A percentile compares a stretch with the other conserved stretches of the same genome.
These are phyloP conservation scores for Noctua fimbriata DNA, from an alignment of 2,888 invertebrate genomes.

Conservation along the genomic window DNA sequence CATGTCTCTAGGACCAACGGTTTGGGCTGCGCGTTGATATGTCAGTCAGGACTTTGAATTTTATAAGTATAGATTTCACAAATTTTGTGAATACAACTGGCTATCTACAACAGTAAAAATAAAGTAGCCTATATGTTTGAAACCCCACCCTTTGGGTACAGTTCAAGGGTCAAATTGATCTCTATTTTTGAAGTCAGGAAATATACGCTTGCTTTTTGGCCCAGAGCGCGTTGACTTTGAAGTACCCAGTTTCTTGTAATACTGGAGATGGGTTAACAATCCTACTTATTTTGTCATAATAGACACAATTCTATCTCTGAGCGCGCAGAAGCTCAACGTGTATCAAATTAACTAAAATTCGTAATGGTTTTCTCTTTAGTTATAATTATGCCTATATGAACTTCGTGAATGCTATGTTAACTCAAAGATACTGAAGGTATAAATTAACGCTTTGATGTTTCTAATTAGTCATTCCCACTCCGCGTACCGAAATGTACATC, in stretches of 20 bases:
- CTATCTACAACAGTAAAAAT: neutral
- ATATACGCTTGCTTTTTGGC: neutral
- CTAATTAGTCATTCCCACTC: constrained; percentile 10
- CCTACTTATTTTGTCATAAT: neutral
- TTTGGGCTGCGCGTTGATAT: no score
- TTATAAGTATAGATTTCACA: no score
- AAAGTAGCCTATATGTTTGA: neutral
- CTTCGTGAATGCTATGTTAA: neutral
- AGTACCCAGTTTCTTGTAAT: neutral
- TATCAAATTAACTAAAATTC: neutral
- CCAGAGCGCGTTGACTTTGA: neutral
- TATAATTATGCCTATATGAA: neutral
- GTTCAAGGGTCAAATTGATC: neutral
- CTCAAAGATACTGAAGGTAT: neutral
- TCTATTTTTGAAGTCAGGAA: neutral
- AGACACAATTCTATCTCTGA: neutral
- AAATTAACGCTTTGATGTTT: neutral
- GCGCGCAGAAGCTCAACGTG: neutral
- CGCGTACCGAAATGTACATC: constrained; percentile 17
- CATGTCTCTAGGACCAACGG: no score
- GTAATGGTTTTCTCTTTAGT: neutral
- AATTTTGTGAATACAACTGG: neutral
- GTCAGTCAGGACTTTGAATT: no score
- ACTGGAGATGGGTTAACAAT: neutral
- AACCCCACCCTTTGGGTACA: neutral